Base-by-base conservation (phyloP, 1,140 invertebrate genomes). In the Drosophila athabasca region DNA sequence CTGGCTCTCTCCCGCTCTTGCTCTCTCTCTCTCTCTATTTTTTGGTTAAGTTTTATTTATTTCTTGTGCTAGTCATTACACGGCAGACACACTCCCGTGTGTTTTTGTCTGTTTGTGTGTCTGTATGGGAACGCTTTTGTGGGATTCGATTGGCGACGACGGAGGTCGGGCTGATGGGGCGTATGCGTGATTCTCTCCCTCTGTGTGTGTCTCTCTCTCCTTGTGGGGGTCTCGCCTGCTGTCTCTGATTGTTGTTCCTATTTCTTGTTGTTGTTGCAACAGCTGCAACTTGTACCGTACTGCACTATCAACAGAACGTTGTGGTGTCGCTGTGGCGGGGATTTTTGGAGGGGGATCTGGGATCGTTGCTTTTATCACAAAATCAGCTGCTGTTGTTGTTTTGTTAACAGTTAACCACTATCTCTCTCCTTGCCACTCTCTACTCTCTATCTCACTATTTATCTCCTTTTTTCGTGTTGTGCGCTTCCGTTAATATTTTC, bases 11-110 rank as follows among this genome's bases (percentile, higher is more conserved):
- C 66, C 44, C 59, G 64, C 61, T 73, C 73, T 76, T 55, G 51
- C 41, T 66, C 31, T 44, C 24, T 46, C 41, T 46, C 35, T 41
- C 13, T 54, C 19, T 9, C 31, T 43, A 8, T 62, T 50, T 69
- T 70, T 24, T 64, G 46, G 41, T 46, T 73, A 29, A 68, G 62
- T 59, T 83, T 76, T 85, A 87, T 87, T 85, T 85, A 87, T 85
- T 87, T 87, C 81, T 81, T 81, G 73, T 70, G 74, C 74, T 87
- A 81, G 81, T 81, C 82, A 87, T 85, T 85, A 85, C 82, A 85
- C 72, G 57, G 53, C 31, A 50, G 51, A 64, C 49, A 49, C 53
- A 64, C 49, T 52, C 53, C 39, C 52, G 46, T 35, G 39, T 26
- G 26, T 29, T 26, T 61, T 17, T 35, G 39, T 26, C 19, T 39